A percentile compares a stretch with the other conserved stretches of the same genome.
These are phyloP conservation scores for Pyrgus malvae DNA, from an alignment of 2,888 invertebrate genomes.

Conservation along the genomic window DNA sequence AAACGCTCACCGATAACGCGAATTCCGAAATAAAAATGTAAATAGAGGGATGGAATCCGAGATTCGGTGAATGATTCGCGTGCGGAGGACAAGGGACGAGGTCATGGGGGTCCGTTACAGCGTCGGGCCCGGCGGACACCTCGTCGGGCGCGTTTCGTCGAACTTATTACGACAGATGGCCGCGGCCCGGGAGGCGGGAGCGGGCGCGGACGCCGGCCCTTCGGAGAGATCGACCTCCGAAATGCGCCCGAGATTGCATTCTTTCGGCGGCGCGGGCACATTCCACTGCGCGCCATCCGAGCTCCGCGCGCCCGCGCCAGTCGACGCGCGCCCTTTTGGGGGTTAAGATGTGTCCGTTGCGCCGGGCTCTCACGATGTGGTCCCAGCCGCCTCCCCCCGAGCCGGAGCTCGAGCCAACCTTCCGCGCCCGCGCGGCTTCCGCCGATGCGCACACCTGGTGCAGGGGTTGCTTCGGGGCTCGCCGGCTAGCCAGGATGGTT, in stretches of 20 bases:
- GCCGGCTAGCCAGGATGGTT: slow-evolving; percentile 69
- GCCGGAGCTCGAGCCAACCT: slow-evolving; percentile 51
- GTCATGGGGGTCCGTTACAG: slow-evolving; percentile 68
- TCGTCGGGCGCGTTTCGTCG: slow-evolving; percentile 76
- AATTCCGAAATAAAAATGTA: slow-evolving; percentile 23
- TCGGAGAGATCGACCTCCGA: slow-evolving; percentile 81
- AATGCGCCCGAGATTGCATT: slow-evolving; percentile 83
- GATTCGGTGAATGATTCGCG: slow-evolving; percentile 60
- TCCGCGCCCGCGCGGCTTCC: slow-evolving; percentile 63
- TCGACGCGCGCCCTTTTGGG: slow-evolving; percentile 81
- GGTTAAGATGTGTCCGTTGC: slow-evolving; percentile 81
- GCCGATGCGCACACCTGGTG: slow-evolving; percentile 57
- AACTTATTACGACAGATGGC: slow-evolving; percentile 81
- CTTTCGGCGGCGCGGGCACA: slow-evolving; percentile 82
- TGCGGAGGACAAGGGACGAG: slow-evolving; percentile 59
- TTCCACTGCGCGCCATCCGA: slow-evolving; percentile 78
- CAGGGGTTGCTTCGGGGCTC: slow-evolving; percentile 55
- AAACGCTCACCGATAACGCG: slow-evolving; percentile 13
- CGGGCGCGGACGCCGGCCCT: slow-evolving; percentile 70
- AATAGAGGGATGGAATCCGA: slow-evolving; percentile 33
- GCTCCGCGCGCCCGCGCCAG: slow-evolving; percentile 73
- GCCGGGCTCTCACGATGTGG: slow-evolving; percentile 80
- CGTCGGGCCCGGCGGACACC: slow-evolving; percentile 46
- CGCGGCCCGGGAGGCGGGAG: slow-evolving; percentile 73
- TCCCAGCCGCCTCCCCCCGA: slow-evolving; percentile 76